A percentile compares a stretch with the other conserved stretches of the same genome.
Evolutionary conservation across 2,113 vertebrate species (phyloP).

Genomic region (Amblyornis subalaris): DNA sequence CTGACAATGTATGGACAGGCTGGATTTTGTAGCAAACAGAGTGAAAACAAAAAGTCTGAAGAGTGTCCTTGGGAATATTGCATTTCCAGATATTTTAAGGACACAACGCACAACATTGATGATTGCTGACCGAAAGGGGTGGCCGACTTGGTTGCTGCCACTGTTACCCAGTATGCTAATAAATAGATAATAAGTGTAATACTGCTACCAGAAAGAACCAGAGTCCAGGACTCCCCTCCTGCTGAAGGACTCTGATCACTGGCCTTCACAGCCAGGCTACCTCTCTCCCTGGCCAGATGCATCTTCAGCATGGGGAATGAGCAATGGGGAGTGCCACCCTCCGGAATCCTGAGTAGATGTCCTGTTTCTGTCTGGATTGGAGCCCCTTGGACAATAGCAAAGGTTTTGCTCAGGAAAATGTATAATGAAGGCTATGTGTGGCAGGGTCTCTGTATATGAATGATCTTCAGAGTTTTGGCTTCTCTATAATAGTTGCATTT

Average conservation of each 20-base stretch:
- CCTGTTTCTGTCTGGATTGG: not conserved
- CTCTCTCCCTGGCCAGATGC: not conserved
- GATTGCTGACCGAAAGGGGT: not conserved
- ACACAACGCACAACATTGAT: not conserved
- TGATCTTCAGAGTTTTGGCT: not conserved
- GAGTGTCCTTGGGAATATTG: not conserved
- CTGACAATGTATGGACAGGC: not conserved
- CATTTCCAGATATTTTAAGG: not conserved
- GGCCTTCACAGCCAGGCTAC: not conserved
- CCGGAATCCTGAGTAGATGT: rapidly evolving
- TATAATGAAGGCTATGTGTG: not conserved
- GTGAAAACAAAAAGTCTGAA: not conserved
- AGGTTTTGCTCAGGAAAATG: not conserved
- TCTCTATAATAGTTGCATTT: not conserved
- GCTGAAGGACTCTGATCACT: not conserved
- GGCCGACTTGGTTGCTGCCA: not conserved
- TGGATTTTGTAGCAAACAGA: not conserved
- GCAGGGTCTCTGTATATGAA: not conserved
- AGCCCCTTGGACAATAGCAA: not conserved
- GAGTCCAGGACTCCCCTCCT: not conserved
- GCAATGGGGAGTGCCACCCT: not conserved
- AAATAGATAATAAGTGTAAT: not conserved
- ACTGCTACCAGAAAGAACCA: not conserved
- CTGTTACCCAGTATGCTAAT: not conserved
- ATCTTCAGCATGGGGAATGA: rapidly evolving